Evolutionary conservation across 2,797 vertebrate species (phyloP).

Genomic region (Adrianichthys oophorus): DNA sequence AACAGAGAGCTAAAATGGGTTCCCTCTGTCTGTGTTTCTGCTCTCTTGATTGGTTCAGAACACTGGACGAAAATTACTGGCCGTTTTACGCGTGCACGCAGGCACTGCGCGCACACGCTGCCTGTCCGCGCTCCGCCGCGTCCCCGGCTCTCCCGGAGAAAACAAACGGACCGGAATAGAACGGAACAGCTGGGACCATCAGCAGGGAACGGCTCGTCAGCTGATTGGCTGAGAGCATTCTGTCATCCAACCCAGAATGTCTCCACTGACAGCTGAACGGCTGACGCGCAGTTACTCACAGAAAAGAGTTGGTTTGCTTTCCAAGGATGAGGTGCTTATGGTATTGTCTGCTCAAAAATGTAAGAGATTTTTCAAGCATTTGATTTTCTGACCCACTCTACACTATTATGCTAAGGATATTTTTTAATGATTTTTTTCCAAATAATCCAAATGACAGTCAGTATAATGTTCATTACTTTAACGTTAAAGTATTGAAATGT

Average conservation of each 20-base stretch:
- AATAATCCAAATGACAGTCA: too few species aligned
- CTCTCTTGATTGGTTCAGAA: conserved; percentile 58
- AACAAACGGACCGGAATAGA: conserved; percentile 64
- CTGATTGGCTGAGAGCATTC: conserved; percentile 52
- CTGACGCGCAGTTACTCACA: too few species aligned
- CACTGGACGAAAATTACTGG: conserved; percentile 51
- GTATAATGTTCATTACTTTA: too few species aligned
- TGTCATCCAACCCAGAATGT: conserved; percentile 4
- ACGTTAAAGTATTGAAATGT: too few species aligned
- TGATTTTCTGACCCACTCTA: too few species aligned
- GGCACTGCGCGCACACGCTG: conserved; percentile 11
- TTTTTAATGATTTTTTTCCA: too few species aligned
- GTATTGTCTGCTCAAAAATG: too few species aligned
- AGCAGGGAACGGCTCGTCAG: conserved; percentile 58
- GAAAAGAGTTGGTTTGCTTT: too few species aligned
- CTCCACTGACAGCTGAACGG: conserved; percentile 17
- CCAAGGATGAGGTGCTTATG: too few species aligned
- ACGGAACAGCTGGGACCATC: conserved; percentile 66
- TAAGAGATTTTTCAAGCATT: too few species aligned
- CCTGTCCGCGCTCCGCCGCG: conserved; percentile 29
- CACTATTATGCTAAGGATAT: too few species aligned
- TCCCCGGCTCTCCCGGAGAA: conserved; percentile 60
- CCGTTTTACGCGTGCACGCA: conserved; percentile 17
- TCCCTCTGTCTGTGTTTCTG: conserved; percentile 33
- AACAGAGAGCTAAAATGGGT: conserved; percentile 47